Base-by-base conservation (phyloP, 2,888 invertebrate species). In the Hydroisotoma schaefferi region DNA sequence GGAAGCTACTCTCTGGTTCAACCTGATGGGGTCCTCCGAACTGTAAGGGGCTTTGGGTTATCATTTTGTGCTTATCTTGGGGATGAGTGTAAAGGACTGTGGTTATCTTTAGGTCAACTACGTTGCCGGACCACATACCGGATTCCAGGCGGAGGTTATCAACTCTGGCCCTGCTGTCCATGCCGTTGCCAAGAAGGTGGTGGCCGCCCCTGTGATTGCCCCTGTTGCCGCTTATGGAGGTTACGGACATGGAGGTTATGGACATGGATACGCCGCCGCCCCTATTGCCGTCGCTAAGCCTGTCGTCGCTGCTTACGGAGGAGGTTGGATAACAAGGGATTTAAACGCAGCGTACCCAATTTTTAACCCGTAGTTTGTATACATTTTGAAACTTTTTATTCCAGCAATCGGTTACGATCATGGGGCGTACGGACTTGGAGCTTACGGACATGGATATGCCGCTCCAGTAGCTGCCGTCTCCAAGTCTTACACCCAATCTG, bases 91-190 rank as follows among this genome's bases (percentile, higher is more conserved):
- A 33, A 33, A 33, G 8, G 22, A 43, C 18, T 43, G n/a, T 43
- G 8, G 6, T 43, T 6, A 43, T 47, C 23, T 27, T 6, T n/a
- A 52, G 52, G 52, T 52, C 33, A 52, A 52, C 38, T 52, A 52
- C 37, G 52, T 52, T n/a, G 52, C 52, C 10, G 33, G 6, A 3
- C 48, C 48, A 27, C 12, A 27, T 10, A n/a, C 33, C 15, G 15
- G 33, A 33, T 33, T 15, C n/a, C 52, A 54, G 22, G 59, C 37
- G 22, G 55, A 44, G 22, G 48, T 65, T 4, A 44, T 48, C 48
- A 59, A 61, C 23, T 52, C 53, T 26, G 55, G 29, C 15, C 59
- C 59, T 5, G 59, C 59, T 46, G 59, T 59, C 29, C 59, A 59
- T 22, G 59, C 59, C 25, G 59, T 59, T 18, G 49, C 48, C 33